Evolutionary conservation across 2,888 invertebrate species (phyloP), one percentile per base, ranked within the genome.

Genomic region (Dermolepida albohirtum): DNA sequence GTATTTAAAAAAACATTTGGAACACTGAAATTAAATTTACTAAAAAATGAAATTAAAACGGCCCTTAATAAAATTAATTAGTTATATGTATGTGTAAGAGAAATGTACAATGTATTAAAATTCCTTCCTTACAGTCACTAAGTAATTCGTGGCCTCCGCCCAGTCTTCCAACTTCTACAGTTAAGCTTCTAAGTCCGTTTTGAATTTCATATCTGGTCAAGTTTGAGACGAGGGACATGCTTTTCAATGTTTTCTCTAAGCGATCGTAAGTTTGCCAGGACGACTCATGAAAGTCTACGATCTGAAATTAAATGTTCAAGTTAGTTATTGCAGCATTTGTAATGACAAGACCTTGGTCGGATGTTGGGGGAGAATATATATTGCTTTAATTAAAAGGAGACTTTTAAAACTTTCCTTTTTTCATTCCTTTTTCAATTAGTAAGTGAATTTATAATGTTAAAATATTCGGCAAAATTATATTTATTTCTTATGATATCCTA

Each of bases 101-200:
- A 6, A 1, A 10, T 1, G n/a, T 8, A 39, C 27, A 39, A 10
- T 8, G 12, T 22, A 51, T 29, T 50, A 11, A 17, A 12, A 27
- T 22, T 17, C 54, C 69, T 22, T 17, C 54, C 69, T 73, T 74
- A 76, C 77, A 74, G 64, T 76, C 75, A 64, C 70, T 71, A 50
- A 72, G 55, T 11, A 64, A 64, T 16, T 72, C 75, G 54, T 75
- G 74, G 70, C 78, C 78, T 57, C 57, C 57, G 29, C 57, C 22
- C 4, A 72, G 51, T 47, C 72, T 79, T 34, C 80, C 82, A 40
- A 81, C 74, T 75, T 80, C 78, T 16, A 82, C 72, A 71, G 78
- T 79, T 14, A 82, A 70, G 11, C 77, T 74, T 67, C 81, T 73
- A 1, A 82, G 68, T 17, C 78, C 78, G 69, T 81, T 82, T 75